Evolutionary conservation across 2,113 vertebrate species (phyloP).

Genomic region (Mobula hypostoma): DNA sequence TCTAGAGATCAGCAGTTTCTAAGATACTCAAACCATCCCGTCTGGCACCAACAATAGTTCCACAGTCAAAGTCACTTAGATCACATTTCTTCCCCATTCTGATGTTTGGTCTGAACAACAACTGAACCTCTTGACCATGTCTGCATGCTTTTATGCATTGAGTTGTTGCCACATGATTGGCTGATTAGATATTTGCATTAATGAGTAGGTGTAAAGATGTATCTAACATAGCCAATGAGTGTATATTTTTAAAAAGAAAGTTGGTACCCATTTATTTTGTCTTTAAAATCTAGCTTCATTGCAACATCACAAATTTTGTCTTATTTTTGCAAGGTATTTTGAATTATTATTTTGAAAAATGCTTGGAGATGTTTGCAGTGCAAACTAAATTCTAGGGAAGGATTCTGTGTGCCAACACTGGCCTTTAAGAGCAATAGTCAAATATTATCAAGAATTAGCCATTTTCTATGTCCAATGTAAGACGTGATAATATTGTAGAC

Average conservation of each 20-base stretch:
- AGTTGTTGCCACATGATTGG: too few species aligned
- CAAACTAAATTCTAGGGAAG: background rate
- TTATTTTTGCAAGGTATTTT: background rate
- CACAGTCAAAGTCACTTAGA: too few species aligned
- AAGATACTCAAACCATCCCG: too few species aligned
- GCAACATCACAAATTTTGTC: background rate
- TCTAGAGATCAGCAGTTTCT: too few species aligned
- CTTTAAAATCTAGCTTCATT: background rate
- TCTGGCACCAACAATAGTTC: too few species aligned
- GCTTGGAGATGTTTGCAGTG: background rate
- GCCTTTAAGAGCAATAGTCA: background rate
- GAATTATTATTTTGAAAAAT: background rate
- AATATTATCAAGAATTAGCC: background rate
- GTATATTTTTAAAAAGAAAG: background rate
- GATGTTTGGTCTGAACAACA: too few species aligned
- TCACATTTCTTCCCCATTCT: too few species aligned
- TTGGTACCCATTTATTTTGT: background rate
- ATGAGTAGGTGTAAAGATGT: too few species aligned
- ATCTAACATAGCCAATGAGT: too few species aligned
- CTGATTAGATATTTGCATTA: too few species aligned
- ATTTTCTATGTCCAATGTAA: background rate
- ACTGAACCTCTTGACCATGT: too few species aligned
- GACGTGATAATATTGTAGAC: background rate
- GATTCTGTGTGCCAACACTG: background rate
- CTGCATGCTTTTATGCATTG: too few species aligned